Evolutionary conservation across 2,113 vertebrate species (phyloP).

Genomic region (Calidris pugnax): DNA sequence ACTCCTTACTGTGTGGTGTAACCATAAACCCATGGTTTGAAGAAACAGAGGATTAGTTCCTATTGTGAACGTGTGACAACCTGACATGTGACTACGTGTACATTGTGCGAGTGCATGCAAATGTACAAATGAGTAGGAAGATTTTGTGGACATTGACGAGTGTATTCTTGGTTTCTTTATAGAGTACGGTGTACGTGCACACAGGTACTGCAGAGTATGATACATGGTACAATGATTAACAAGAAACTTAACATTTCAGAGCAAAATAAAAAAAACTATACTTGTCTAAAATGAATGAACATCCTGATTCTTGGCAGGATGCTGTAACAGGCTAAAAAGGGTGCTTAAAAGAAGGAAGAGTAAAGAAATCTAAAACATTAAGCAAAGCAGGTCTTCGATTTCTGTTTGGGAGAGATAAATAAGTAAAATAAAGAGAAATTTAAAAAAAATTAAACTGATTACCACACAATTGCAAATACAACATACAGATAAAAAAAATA

Average conservation of each 20-base stretch:
- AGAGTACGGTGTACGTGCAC: background rate
- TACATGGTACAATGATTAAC: background rate
- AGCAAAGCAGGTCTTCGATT: background rate
- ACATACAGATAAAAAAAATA: background rate
- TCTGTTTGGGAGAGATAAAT: background rate
- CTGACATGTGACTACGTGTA: accelerated
- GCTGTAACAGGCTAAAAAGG: background rate
- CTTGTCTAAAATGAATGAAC: background rate
- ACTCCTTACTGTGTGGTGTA: background rate
- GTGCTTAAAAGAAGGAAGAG: background rate
- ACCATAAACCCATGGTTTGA: background rate
- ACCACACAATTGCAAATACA: background rate
- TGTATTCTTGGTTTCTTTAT: background rate
- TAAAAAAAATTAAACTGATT: background rate
- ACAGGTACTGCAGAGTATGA: background rate
- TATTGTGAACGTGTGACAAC: background rate
- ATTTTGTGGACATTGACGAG: background rate
- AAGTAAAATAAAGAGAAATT: background rate
- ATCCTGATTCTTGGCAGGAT: background rate
- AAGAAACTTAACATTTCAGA: background rate
- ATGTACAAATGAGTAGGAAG: background rate
- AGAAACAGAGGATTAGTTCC: background rate
- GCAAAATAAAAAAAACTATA: background rate
- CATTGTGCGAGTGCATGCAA: accelerated
- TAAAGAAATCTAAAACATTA: background rate